Evolutionary conservation across 2,888 invertebrate genomes (phyloP), one percentile per base, ranked within the genome.

Genomic region (Dynastes hyllus): DNA sequence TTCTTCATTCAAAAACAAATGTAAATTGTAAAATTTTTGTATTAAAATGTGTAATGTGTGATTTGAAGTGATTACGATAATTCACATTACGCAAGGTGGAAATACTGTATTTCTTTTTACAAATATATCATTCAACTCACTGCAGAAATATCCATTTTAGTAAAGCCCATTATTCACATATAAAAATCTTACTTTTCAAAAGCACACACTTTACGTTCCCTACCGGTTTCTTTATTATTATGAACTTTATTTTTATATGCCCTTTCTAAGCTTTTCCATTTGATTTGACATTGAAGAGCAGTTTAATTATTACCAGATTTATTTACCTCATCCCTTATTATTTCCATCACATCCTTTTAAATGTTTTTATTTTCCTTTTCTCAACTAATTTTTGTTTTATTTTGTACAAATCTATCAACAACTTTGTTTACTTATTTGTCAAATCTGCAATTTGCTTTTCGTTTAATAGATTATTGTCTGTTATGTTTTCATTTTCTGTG

Each of bases 241-340:
- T 79, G 77, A 27, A 76, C 76, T 8, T 69, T 37, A 51, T 51
- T 67, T 45, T 58, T 63, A 29, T 79, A 79, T 27, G 77, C 76
- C 51, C 53, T 63, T 8, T 69, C 22, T 67, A 77, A 27, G 45
- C 77, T 61, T 27, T 22, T 61, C 58, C 58, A 61, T 61, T 61
- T 61, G 27, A 8, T 61, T 61, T 61, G 22, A 61, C 16, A n/a
- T 61, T 61, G 58, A 22, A 5, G 58, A 61, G 27, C 58, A 16
- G 58, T 61, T 16, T 61, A 61, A 27, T 27, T 22, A 16, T 61
- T 9, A 27, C 27, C 27, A 27, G 8, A 61, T 9, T 61, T 27
- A 61, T 61, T 61, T 61, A 22, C 16, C 8, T 61, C 58, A 22
- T 61, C 27, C 27, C 27, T 61, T 22, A 61, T 16, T 22, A 61